These are phyloP conservation scores for Ivindomyrus marchei DNA, from an alignment of 2,113 vertebrate genomes.

Conservation along the genomic window DNA sequence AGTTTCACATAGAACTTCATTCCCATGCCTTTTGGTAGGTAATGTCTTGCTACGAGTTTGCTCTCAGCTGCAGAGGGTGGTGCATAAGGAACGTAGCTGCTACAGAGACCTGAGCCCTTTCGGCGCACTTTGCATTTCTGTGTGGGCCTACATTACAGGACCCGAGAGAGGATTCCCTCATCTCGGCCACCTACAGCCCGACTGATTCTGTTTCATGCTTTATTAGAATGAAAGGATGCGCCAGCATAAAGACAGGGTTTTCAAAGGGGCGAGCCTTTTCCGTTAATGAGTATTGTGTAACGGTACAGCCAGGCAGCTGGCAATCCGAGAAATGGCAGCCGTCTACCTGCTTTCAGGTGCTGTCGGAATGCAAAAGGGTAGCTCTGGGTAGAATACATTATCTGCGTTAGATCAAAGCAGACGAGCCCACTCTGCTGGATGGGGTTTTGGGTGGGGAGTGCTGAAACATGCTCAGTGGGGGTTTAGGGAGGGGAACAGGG, in stretches of 20 bases:
- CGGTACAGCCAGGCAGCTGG: not conserved
- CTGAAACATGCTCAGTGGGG: not conserved
- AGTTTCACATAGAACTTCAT: not conserved
- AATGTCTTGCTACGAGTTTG: not conserved
- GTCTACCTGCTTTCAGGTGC: not conserved
- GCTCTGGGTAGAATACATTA: constrained; percentile 4
- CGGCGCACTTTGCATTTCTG: not conserved
- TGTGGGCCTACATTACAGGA: not conserved
- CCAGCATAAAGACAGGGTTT: not conserved
- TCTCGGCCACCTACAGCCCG: not conserved
- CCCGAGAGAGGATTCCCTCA: not conserved
- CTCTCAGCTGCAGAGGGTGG: not conserved
- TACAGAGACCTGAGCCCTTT: not conserved
- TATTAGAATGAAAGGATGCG: not conserved
- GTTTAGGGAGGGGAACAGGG: constrained; percentile 23
- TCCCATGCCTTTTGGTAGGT: not conserved
- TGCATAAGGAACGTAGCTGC: not conserved
- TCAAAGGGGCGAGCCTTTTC: constrained; percentile 2
- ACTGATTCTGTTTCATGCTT: not conserved
- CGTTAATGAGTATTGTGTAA: not conserved
- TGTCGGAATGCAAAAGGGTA: constrained; percentile 1
- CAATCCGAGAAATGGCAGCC: constrained; percentile 15
- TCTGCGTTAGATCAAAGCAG: not conserved
- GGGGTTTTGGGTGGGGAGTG: not conserved
- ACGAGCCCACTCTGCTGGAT: not conserved